phyloP scores from a whole-genome alignment of 2,113 vertebrate genomes.

The Stictonetta naevosa region DNA sequence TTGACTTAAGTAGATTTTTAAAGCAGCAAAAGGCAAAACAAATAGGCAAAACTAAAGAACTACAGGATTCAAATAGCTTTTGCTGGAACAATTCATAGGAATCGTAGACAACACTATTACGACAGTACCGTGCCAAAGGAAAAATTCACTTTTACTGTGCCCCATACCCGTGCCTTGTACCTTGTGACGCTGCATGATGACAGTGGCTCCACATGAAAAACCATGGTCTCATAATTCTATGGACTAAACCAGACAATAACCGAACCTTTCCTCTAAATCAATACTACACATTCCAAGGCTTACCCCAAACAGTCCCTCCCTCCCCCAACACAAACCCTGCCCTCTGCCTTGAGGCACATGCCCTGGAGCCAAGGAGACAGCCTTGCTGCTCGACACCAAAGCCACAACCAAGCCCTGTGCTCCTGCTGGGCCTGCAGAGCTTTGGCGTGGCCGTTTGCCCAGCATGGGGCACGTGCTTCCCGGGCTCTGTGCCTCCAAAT shows the following conservation, averaged over 20 bases:
- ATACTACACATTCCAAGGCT: background rate
- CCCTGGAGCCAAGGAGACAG: background rate
- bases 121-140: background rate
- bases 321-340: fast-evolving
- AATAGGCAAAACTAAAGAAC: background rate
- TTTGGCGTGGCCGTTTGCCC: background rate
- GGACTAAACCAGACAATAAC: fast-evolving
- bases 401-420: background rate
- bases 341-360: background rate
- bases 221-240: background rate
- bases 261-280: background rate
- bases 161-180: background rate
- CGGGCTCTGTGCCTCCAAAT: background rate
- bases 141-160: background rate
- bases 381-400: background rate
- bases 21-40: background rate
- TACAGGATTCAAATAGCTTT: background rate
- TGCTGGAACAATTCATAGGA: background rate
- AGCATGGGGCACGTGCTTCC: background rate
- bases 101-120: background rate
- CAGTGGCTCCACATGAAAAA: background rate
- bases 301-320: background rate
- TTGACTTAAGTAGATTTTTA: background rate
- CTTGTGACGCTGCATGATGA: fast-evolving
- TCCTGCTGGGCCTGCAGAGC: background rate